These are phyloP conservation scores for Rhopalosiphum maidis DNA, from an alignment of 1,140 invertebrate species.

Conservation along the genomic window DNA sequence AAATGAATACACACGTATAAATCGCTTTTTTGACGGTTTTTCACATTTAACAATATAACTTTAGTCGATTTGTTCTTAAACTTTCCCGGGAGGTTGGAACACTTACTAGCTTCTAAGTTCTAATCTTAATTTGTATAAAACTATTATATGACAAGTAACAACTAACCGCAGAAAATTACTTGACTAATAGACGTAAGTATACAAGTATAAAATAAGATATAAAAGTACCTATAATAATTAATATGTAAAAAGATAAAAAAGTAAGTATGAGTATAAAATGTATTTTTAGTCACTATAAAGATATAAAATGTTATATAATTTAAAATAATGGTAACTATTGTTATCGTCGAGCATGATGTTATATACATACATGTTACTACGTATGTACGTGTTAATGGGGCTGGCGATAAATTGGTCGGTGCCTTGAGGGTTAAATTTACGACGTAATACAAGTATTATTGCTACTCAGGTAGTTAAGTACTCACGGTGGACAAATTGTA, in stretches of 20 bases:
- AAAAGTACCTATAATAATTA: too few relatives aligned
- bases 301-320: not conserved
- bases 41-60: not conserved
- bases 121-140: not conserved
- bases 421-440: not conserved
- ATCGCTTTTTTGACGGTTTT: not conserved
- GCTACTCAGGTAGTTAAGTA: not conserved
- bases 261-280: not conserved
- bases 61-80: not conserved
- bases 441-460: not conserved
- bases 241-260: too few relatives aligned
- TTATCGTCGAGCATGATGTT: not conserved
- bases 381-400: not conserved
- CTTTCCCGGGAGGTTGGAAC: not conserved
- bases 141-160: not conserved
- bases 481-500: constrained; percentile 25
- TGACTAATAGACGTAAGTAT: not conserved
- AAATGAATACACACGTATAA: not conserved
- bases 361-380: not conserved
- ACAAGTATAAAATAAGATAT: too few relatives aligned
- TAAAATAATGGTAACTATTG: not conserved
- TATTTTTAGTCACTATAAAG: not conserved
- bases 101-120: not conserved
- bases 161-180: not conserved
- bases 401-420: too few relatives aligned